Conservation (phyloP, 2,113 vertebrate genomes). For the Sphyrna mokarran region DNA sequence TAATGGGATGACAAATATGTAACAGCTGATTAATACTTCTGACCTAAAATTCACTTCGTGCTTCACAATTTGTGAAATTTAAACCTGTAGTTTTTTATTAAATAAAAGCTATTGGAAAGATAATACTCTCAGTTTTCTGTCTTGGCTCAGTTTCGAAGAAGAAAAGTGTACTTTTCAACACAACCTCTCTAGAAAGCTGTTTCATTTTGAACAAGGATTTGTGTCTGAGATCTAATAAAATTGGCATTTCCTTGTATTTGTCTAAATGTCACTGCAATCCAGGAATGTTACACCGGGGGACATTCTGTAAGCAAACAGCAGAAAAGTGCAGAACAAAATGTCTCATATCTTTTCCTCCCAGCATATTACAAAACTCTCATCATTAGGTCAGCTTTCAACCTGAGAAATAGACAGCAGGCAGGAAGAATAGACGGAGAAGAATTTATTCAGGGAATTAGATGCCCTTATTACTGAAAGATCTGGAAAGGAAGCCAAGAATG, state of each 20-base stretch:
- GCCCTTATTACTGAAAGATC: slow-evolving; percentile 17
- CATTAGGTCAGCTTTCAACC: slow-evolving; percentile 3
- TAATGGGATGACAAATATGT: neutral
- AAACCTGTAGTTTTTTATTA: neutral
- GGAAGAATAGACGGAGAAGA: slow-evolving; percentile 16
- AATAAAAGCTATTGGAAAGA: neutral
- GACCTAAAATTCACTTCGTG: neutral
- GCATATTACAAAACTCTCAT: neutral
- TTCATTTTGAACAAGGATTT: neutral
- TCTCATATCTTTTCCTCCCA: neutral
- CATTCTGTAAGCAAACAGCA: neutral
- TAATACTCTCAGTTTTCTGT: neutral
- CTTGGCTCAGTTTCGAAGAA: neutral
- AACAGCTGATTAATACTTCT: neutral
- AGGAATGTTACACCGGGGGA: neutral
- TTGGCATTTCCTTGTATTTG: neutral
- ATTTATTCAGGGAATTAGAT: slow-evolving; percentile 37
- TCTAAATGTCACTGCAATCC: neutral
- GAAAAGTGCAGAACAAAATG: neutral
- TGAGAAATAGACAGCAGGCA: neutral
- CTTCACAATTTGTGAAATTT: neutral
- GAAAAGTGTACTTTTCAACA: neutral
- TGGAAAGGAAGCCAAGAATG: slow-evolving; percentile 16
- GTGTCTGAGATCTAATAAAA: neutral
- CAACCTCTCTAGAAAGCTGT: neutral